Evolutionary conservation across 2,888 invertebrate species (phyloP).

Genomic region (Leptarthrus brevirostris): DNA sequence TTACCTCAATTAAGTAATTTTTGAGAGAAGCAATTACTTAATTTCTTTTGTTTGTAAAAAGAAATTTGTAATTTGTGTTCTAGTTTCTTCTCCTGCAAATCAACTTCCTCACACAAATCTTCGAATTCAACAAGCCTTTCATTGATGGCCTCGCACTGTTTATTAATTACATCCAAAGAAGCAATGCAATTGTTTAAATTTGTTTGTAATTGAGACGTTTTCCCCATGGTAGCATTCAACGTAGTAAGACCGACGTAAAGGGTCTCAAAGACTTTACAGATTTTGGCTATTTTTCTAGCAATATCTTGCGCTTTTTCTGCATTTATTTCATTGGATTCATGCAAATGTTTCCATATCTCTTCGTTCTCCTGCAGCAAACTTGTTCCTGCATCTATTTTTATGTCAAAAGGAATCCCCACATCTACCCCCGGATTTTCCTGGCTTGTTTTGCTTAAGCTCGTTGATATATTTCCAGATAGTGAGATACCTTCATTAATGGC

Average conservation of each 20-base stretch:
- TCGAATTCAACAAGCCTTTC: conserved; percentile 71
- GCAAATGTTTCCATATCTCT: conserved; percentile 74
- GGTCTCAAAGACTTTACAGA: conserved; percentile 61
- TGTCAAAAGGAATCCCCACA: conserved; percentile 59
- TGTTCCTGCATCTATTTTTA: conserved; percentile 72
- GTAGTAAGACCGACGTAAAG: conserved; percentile 61
- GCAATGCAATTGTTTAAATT: conserved; percentile 65
- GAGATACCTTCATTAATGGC: conserved; percentile 68
- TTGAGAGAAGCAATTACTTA: conserved; percentile 66
- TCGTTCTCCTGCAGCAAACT: conserved; percentile 75
- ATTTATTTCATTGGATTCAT: conserved; percentile 73
- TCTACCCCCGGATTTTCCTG: conserved; percentile 51
- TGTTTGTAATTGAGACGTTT: conserved; percentile 62
- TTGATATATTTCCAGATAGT: conserved; percentile 60
- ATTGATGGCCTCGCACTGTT: conserved; percentile 71
- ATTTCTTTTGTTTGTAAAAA: conserved; percentile 73
- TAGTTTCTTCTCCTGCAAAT: conserved; percentile 73
- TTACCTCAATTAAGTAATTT: conserved; percentile 16
- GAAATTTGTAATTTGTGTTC: conserved; percentile 75
- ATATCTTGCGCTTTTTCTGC: conserved; percentile 68
- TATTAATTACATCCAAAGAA: conserved; percentile 68
- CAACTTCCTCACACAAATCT: conserved; percentile 73
- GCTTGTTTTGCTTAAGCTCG: not conserved
- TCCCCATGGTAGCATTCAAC: conserved; percentile 60
- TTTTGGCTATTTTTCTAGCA: conserved; percentile 67